Evolutionary conservation across 1,140 invertebrate genomes (phyloP).

Genomic region (Asbolus verrucosus): DNA sequence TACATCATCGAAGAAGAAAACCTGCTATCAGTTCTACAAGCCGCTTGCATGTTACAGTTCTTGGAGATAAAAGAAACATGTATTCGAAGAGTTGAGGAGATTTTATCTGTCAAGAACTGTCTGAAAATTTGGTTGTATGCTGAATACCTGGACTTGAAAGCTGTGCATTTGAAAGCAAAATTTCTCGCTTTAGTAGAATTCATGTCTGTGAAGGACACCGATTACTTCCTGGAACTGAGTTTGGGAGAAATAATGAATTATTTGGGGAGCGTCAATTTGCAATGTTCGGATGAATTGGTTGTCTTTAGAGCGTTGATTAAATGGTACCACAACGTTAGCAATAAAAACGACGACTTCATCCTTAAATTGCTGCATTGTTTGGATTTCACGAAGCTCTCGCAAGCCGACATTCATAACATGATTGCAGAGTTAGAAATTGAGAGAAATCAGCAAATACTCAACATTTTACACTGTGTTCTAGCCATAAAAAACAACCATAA

Average conservation of each 20-base stretch:
- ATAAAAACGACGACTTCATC: conserved; percentile 40
- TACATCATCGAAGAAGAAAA: conserved; percentile 47
- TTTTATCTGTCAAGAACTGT: conserved; percentile 55
- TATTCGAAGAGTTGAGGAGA: conserved; percentile 46
- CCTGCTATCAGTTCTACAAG: conserved; percentile 53
- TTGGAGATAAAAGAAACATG: conserved; percentile 49
- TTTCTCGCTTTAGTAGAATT: conserved; percentile 57
- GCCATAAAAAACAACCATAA: conserved; percentile 37
- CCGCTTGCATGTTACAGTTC: conserved; percentile 61
- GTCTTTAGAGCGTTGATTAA: conserved; percentile 59
- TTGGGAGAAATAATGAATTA: conserved; percentile 57
- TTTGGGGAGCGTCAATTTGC: conserved; percentile 55
- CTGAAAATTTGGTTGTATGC: conserved; percentile 59
- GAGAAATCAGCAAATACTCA: no score
- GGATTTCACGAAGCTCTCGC: conserved; percentile 55
- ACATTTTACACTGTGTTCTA: conserved; percentile 52
- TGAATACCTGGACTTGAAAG: conserved; percentile 55
- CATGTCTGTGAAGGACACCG: conserved; percentile 49
- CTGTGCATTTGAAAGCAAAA: conserved; percentile 60
- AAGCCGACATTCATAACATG: conserved; percentile 57
- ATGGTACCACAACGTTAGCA: conserved; percentile 56
- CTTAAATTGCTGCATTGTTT: conserved; percentile 56
- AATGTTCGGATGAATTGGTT: conserved; percentile 55
- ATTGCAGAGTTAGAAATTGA: no score
- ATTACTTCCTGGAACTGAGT: conserved; percentile 52